Conservation (phyloP, 2,113 vertebrate species). For the Tretioscincus oriximinensis region DNA sequence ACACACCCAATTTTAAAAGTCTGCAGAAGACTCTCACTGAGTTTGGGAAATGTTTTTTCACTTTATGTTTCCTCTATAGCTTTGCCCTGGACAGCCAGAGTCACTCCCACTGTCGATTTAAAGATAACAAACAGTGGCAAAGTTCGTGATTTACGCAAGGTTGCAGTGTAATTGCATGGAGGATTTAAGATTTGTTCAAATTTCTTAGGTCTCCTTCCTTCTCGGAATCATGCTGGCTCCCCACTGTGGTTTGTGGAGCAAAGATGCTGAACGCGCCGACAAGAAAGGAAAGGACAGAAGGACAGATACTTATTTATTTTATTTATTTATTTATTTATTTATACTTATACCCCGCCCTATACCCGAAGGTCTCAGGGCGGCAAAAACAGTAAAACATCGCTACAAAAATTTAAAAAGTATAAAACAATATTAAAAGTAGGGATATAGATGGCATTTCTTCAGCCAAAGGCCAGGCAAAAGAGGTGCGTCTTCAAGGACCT, state of each 20-base stretch:
- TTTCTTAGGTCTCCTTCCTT: background rate
- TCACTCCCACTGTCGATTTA: background rate
- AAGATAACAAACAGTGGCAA: background rate
- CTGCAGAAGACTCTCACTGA: background rate
- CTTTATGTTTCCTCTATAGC: background rate
- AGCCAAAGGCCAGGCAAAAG: no score
- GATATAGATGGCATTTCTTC: no score
- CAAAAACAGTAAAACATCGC: no score
- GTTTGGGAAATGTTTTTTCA: background rate
- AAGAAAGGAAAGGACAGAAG: background rate
- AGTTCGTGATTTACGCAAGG: background rate
- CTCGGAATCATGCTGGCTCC: background rate
- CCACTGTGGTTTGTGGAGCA: background rate
- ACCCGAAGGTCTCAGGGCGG: no score
- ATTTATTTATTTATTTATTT: no score
- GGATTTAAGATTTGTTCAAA: background rate
- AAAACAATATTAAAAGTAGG: no score
- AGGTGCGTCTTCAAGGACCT: no score
- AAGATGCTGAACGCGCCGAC: background rate
- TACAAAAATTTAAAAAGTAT: no score
- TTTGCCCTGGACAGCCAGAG: background rate
- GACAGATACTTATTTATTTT: no score
- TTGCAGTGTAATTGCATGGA: background rate
- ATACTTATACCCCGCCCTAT: no score
- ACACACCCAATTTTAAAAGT: background rate